Base-by-base conservation (phyloP, 2,797 vertebrate species). In the Tarsius wallacei region DNA sequence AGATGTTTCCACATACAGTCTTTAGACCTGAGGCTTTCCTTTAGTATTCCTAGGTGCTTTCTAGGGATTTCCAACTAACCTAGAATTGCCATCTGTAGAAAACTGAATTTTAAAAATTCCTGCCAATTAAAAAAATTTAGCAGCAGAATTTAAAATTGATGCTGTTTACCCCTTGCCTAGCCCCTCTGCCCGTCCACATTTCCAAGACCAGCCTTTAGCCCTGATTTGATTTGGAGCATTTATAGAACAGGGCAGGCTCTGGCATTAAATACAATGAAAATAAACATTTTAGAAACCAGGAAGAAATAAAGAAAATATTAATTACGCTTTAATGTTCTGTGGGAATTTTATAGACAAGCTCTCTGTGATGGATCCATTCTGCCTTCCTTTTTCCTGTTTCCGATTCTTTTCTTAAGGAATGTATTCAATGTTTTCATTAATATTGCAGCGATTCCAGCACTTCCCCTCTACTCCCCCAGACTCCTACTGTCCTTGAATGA, bases 351-450 rank as follows among this genome's bases (percentile, higher is more conserved):
- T 36, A 49, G 10, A 63, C 24, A 19, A 93, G 42, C 53, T 95
- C 89, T 24, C 74, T 63, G 21, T 47, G 91, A 74, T 81, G 0
- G 47, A 73, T 85, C 83, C 42, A 61, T 42, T 1, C 19, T 66
- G 66, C 91, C 74, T 97, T 94, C 81, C 88, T 87, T 82, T 94
- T 83, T 57, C 31, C 80, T 91, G 11, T 64, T 88, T 76, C 90
- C 74, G 76, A 86, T 31, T 59, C 61, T 47, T 74, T 86, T 61
- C 71, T 93, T 95, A 81, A 84, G 93, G 94, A 97, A 94, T 42
- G 12, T 78, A 70, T 98, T 97, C 93, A 95, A 16, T 63, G 87
- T 90, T 94, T 93, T 97, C 80, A 97, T 96, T 97, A 98, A 97
- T 98, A 98, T 98, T 98, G 71, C 47, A 92, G 85, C 28, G 2